These are phyloP conservation scores for Aplidium turbinatum DNA, from an alignment of 23 tunicate genomes.

Conservation along the genomic window DNA sequence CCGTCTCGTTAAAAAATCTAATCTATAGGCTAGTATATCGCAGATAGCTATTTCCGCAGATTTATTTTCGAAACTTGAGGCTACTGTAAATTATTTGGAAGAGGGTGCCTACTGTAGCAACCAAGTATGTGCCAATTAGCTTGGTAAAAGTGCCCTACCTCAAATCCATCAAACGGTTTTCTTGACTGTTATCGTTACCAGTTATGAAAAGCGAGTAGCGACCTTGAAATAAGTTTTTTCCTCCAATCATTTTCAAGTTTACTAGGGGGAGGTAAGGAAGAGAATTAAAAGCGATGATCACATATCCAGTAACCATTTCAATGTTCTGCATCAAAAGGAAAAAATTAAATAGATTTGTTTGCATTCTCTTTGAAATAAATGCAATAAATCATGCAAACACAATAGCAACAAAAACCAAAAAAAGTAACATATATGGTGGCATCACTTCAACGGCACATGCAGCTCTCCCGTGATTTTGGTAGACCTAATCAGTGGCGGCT, in stretches of 20 bases:
- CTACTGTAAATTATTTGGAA: too few species aligned
- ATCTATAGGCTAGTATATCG: too few species aligned
- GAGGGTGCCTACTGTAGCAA: not conserved
- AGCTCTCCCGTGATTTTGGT: too few species aligned
- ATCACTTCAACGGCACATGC: too few species aligned
- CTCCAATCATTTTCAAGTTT: conserved; percentile 68
- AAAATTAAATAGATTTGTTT: not conserved
- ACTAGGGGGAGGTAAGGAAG: conserved; percentile 54
- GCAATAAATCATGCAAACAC: too few species aligned
- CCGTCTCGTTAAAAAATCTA: too few species aligned
- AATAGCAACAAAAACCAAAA: too few species aligned
- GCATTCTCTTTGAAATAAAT: too few species aligned
- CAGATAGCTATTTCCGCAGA: too few species aligned
- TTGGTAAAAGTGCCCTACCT: conserved; percentile 44
- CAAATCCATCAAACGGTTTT: conserved; percentile 39
- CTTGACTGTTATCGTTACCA: conserved; percentile 26
- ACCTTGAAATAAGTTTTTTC: conserved; percentile 38
- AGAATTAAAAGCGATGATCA: conserved; percentile 52
- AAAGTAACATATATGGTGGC: too few species aligned
- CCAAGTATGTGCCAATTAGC: not conserved
- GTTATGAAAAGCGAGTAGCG: conserved; percentile 42
- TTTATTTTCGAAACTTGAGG: too few species aligned
- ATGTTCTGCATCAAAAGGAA: conserved; percentile 53
- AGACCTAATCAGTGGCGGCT: too few species aligned
- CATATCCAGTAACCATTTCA: conserved; percentile 81